Evolutionary conservation across 2,113 vertebrate species (phyloP).

Genomic region (Sinocyclocheilus rhinocerous): DNA sequence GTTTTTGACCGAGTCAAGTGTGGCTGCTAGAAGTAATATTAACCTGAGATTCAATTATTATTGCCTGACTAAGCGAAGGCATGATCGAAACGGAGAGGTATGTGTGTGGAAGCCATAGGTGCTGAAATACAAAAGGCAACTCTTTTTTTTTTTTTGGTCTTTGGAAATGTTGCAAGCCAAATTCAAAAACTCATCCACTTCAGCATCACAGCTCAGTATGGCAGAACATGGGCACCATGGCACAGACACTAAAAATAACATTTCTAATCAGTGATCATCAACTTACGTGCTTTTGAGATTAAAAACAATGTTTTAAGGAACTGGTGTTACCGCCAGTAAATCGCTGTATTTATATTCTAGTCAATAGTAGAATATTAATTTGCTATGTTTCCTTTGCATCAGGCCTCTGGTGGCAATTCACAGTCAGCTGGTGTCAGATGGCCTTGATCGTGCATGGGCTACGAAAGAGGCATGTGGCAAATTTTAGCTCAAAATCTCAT

Average conservation of each 20-base stretch:
- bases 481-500: constrained; percentile 77
- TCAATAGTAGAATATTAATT: neutral
- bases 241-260: neutral
- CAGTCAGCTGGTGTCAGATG: constrained; percentile 62
- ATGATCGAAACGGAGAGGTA: constrained; percentile 59
- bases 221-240: neutral
- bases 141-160: neutral
- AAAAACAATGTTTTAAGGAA: neutral
- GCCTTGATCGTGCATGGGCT: constrained; percentile 58
- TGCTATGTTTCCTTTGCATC: constrained; percentile 12
- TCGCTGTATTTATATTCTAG: neutral
- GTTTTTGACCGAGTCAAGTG: constrained; percentile 99
- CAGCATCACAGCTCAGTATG: neutral
- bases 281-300: neutral
- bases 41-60: constrained; percentile 99
- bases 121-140: constrained; percentile 3
- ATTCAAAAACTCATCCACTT: constrained; percentile 28
- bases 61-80: constrained; percentile 77
- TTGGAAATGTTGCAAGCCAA: neutral
- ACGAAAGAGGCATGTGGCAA: constrained; percentile 63
- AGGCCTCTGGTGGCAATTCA: constrained; percentile 56
- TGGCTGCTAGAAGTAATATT: constrained; percentile 99
- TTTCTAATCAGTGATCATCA: neutral
- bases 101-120: constrained; percentile 49
- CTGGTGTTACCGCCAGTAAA: neutral